Base-by-base conservation (phyloP, 2,797 vertebrate genomes). In the Aselliscus stoliczkanus region DNA sequence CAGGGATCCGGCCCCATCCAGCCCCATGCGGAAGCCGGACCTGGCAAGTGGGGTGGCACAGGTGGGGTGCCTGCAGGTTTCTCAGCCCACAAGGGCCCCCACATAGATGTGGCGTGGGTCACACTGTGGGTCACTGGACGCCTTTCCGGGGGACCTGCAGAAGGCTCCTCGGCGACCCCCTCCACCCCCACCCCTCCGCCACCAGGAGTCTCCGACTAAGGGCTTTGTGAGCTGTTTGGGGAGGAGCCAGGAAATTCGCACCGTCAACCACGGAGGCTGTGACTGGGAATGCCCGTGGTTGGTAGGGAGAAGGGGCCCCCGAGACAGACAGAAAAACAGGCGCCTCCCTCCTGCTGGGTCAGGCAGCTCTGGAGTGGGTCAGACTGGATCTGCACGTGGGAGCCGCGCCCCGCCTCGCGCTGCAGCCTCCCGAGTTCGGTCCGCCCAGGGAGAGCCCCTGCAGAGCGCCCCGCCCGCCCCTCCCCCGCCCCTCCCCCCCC, bases 31-130 rank as follows among this genome's bases (percentile, higher is more conserved):
- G 21, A 5, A 17, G 80, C 44, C 20, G 4, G 34, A 15, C 60
- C 47, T 42, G 13, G 14, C 1, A 7, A 47, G 25, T 4, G 1
- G 39, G 9, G 18, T 2, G 0, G 52, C 25, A 4, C 27, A 27
- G n/a, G n/a, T 0, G 21, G 39, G 44, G 42, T 4, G 0, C 69
- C 44, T 10, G 31, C 80, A 42, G 17, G 34, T 4, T 44, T 25
- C 42, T 11, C n/a, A 27, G 76, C 39, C 37, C 31, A n/a, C 6
- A 1, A 7, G 47, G 20, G n/a, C n/a, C 42, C 67, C 52, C 39
- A 21, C 4, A 17, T 2, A 6, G n/a, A 25, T 0, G 13, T 27
- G 65, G 12, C 2, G 1, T 13, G 39, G 37, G 29, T 65, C 29
- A 62, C 62, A 4, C 29, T 6, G 2, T 29, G 4, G 47, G 20